Evolutionary conservation across 2,113 vertebrate genomes (phyloP), one percentile per base, ranked within the genome.

Genomic region (Xyliphius kryptos): DNA sequence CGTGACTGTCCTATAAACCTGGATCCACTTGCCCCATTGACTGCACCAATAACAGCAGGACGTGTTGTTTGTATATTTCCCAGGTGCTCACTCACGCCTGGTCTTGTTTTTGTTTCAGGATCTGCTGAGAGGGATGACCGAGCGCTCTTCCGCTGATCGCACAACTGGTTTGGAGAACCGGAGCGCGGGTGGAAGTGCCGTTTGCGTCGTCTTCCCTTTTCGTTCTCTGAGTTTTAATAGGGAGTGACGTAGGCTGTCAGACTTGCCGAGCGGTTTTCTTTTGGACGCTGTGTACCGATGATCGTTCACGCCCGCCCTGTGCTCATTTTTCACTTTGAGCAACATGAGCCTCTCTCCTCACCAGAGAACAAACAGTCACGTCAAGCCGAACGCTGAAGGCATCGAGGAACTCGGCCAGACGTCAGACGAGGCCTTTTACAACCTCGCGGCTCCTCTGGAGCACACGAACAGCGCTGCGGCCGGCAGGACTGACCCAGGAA

Each of bases 281-380:
- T 41, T 13, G 12, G 46, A 59, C 48, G n/a, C n/a, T 59, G 20
- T 37, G 22, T 15, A 5, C 63, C 16, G 44, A 57, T 56, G 54
- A 41, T 13, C 17, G 8, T 15, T 67, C 74, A 58, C 74, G 63
- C 61, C 57, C 38, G 6, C 55, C 53, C 22, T 69, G 43, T 53
- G 14, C 13, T 56, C 51, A 52, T 61, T 67, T 69, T 43, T 47
- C 46, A 37, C n/a, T n/a, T n/a, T 68, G 26, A 32, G 26, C 89
- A 91, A 72, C 82, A 98, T 97, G 95, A 97, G 92, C 89, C 86
- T 93, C 77, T 93, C 95, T 73, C 83, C 94, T 82, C 92, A 93
- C 72, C 87, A 87, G 56, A 91, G 91, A 82, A 86, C 87, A 73
- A 91, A 85, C 26, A 32, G 26, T 32, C 26, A 32, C 26, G 26